A percentile compares a stretch with the other conserved stretches of the same genome.
These are phyloP conservation scores for Brachyalestes nurse DNA, from an alignment of 2,797 vertebrate genomes.

Conservation along the genomic window DNA sequence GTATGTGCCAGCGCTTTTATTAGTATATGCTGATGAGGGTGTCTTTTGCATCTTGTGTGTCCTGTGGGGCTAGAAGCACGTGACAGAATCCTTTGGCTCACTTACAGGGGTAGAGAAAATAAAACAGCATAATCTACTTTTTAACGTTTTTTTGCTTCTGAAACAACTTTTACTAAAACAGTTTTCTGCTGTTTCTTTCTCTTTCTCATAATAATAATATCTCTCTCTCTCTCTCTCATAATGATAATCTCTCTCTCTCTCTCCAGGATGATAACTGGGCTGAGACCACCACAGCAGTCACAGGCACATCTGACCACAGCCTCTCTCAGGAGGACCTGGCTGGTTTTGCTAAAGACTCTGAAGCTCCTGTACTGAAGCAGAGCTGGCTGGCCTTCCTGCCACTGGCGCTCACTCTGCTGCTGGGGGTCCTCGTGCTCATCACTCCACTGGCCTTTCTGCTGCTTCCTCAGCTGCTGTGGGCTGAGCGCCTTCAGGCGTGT, in stretches of 20 bases:
- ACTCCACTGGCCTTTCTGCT: slow-evolving; percentile 93
- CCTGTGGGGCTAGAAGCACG: too few relatives aligned
- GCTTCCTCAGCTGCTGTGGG: slow-evolving; percentile 89
- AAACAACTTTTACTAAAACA: too few relatives aligned
- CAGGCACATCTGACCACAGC: slow-evolving; percentile 95
- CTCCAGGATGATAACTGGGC: slow-evolving; percentile 97
- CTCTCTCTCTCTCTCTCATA: background rate
- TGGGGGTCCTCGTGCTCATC: slow-evolving; percentile 88
- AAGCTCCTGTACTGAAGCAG: slow-evolving; percentile 81
- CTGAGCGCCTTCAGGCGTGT: slow-evolving; percentile 86
- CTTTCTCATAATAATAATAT: background rate
- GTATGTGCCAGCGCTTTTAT: slow-evolving; percentile 17
- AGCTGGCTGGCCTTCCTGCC: slow-evolving; percentile 86
- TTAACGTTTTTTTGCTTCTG: too few relatives aligned
- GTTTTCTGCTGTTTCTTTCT: too few relatives aligned
- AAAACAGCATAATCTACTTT: too few relatives aligned
- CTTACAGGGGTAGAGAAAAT: too few relatives aligned
- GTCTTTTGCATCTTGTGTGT: too few relatives aligned
- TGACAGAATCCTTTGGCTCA: too few relatives aligned
- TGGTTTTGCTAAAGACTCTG: slow-evolving; percentile 86
- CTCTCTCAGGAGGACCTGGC: slow-evolving; percentile 95
- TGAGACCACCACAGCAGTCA: slow-evolving; percentile 96
- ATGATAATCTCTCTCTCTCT: background rate
- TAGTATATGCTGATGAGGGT: slow-evolving; percentile 41
- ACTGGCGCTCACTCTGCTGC: slow-evolving; percentile 79